phyloP scores from a whole-genome alignment of 2,888 invertebrate species.

The Eucera pruinosa region DNA sequence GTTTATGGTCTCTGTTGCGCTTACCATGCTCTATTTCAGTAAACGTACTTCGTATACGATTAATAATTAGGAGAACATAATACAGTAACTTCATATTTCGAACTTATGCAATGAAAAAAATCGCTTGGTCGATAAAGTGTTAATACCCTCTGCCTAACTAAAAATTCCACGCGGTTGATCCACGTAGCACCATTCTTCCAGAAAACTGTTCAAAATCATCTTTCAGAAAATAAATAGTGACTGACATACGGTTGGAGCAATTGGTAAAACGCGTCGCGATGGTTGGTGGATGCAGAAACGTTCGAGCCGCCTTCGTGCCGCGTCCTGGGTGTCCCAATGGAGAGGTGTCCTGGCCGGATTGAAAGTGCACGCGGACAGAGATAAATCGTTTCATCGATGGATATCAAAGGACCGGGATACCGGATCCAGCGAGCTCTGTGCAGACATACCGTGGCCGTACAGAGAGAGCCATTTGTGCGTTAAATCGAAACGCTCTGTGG shows the following conservation, averaged over 20 bases:
- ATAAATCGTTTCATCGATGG: constrained; percentile 75
- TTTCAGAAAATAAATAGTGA: background rate
- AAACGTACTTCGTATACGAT: too few relatives aligned
- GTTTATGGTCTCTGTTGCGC: too few relatives aligned
- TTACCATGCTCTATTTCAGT: too few relatives aligned
- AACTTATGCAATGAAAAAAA: too few relatives aligned
- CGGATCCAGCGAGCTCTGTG: constrained; percentile 61
- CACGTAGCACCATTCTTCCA: too few relatives aligned
- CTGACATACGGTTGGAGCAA: constrained; percentile 25
- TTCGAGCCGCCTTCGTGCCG: constrained; percentile 63
- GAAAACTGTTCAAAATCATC: too few relatives aligned
- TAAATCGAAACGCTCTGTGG: constrained; percentile 73
- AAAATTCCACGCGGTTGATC: too few relatives aligned
- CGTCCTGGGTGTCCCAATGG: constrained; percentile 72
- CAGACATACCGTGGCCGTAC: constrained; percentile 65
- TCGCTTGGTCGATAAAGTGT: too few relatives aligned
- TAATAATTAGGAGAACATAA: too few relatives aligned
- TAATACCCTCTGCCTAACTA: too few relatives aligned
- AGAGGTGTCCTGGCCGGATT: constrained; percentile 73
- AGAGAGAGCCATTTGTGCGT: constrained; percentile 73
- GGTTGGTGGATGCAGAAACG: constrained; percentile 50
- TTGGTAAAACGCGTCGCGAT: constrained; percentile 62
- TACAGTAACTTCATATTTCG: too few relatives aligned
- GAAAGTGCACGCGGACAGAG: constrained; percentile 74
- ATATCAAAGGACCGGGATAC: constrained; percentile 73